Base-by-base conservation (phyloP, 2,888 invertebrate species). In the Mycalesis mineus region DNA sequence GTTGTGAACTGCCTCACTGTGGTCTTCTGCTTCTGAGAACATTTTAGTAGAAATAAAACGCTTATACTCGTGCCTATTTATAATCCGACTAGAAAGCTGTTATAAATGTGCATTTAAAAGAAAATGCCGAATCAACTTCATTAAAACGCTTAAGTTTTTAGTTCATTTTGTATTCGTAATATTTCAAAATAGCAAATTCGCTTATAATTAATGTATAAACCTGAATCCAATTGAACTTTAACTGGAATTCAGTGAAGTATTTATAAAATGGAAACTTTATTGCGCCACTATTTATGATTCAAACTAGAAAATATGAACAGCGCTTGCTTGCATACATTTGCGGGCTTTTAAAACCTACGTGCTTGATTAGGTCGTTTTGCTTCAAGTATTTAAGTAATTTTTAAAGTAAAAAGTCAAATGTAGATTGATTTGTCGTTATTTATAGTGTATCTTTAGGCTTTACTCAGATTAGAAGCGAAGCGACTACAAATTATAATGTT, bases 241-340 rank as follows among this genome's bases (percentile, higher is more conserved):
- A n/a, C n/a, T 28, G 22, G 28, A 13, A 44, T 28, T 28, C 13
- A 28, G 11, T 3, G 13, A 29, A 44, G 28, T 28, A 44, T 28
- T 44, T n/a, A 44, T 44, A 44, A 42, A 44, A 44, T 44, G 22
- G 13, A 28, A 44, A 44, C 29, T 28, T n/a, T 28, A 44, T 42
- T 28, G 13, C 28, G 28, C 28, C n/a, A 44, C 13, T 22, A 44
- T 44, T 44, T 29, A 44, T 44, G 28, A 28, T 13, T n/a, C 7
- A 28, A 44, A 28, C 13, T 29, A 28, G 28, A 13, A 44, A 44
- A 29, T 44, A 44, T 17, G 2, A 44, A 44, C n/a, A 13, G 44
- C 28, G 7, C n/a, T 28, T 44, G 44, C 44, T 13, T 28, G 44
- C 44, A 13, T 44, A 28, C 44, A 28, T 44, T 44, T 28, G 28